Evolutionary conservation across 2,888 invertebrate species (phyloP).

Genomic region (Troides helena): DNA sequence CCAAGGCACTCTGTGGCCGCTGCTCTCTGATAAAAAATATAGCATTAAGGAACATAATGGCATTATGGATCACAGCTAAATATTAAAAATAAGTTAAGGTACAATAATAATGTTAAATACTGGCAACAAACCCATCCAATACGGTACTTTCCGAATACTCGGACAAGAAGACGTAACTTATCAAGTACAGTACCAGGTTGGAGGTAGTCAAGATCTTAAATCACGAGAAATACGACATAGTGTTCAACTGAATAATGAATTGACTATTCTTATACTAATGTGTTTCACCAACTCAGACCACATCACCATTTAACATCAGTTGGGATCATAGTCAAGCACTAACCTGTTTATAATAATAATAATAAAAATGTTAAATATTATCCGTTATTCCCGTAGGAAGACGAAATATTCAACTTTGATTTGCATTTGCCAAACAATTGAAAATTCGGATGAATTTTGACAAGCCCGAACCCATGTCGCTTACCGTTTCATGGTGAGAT

Average conservation of each 20-base stretch:
- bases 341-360: no score
- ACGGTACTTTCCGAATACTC: no score
- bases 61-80: not conserved
- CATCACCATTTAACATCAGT: no score
- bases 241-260: no score
- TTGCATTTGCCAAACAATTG: slow-evolving; percentile 1
- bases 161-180: no score
- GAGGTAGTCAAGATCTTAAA: no score
- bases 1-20: slow-evolving; percentile 52
- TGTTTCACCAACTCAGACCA: no score
- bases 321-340: no score
- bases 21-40: slow-evolving; percentile 48
- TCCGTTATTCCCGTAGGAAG: not conserved
- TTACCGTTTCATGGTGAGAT: slow-evolving; percentile 1
- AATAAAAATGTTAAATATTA: not conserved
- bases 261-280: no score
- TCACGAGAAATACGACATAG: no score
- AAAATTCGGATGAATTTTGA: slow-evolving; percentile 12
- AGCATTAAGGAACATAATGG: slow-evolving; percentile 42
- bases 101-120: not conserved
- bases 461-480: not conserved
- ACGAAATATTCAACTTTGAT: not conserved
- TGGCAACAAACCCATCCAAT: not conserved
- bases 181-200: no score
- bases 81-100: not conserved